A percentile compares a stretch with the other conserved stretches of the same genome.
These are phyloP conservation scores for Torymus tubicola DNA, from an alignment of 2,888 invertebrate genomes.

Conservation along the genomic window DNA sequence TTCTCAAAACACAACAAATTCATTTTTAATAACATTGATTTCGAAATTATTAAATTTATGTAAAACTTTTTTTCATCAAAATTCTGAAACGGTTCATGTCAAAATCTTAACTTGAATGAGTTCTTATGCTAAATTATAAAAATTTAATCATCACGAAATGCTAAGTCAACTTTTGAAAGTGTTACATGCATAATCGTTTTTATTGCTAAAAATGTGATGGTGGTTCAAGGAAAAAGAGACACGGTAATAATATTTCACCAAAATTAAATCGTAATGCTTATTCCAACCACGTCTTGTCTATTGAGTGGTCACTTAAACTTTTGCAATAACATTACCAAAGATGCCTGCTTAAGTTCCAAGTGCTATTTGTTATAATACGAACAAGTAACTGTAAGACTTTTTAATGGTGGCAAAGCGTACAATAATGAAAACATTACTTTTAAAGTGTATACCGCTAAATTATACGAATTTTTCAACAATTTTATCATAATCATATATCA, in stretches of 20 bases:
- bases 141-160: slow-evolving; percentile 1
- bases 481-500: too few species aligned
- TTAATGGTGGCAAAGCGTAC: slow-evolving; percentile 24
- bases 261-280: slow-evolving; percentile 32
- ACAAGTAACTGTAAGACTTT: slow-evolving; percentile 44
- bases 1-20: too few species aligned
- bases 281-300: slow-evolving; percentile 31
- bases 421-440: too few species aligned
- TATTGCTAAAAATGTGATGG: slow-evolving; percentile 25
- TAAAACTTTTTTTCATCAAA: too few species aligned
- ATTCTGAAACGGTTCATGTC: too few species aligned
- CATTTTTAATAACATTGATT: too few species aligned
- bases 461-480: too few species aligned
- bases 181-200: background rate
- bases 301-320: slow-evolving; percentile 33
- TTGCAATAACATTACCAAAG: slow-evolving; percentile 59
- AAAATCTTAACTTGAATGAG: too few species aligned
- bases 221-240: slow-evolving; percentile 22
- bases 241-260: background rate
- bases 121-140: too few species aligned
- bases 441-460: too few species aligned
- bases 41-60: too few species aligned
- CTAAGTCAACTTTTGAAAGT: slow-evolving; percentile 45
- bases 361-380: slow-evolving; percentile 43
- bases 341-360: slow-evolving; percentile 59